Evolutionary conservation across 2,113 vertebrate species (phyloP).

Genomic region (Geococcyx californianus): DNA sequence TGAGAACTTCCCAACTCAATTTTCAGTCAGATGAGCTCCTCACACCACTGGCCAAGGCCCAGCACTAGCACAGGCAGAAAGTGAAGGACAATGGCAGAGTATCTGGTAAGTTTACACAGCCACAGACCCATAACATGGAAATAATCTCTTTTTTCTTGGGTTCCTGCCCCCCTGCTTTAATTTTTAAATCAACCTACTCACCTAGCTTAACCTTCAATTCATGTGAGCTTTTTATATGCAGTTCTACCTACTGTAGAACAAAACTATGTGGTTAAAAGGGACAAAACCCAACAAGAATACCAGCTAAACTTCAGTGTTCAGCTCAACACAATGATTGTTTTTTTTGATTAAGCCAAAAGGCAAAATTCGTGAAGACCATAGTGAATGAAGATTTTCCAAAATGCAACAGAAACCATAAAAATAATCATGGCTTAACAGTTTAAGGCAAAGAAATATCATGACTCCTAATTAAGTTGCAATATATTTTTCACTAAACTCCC

Average conservation of each 20-base stretch:
- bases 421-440: background rate
- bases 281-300: background rate
- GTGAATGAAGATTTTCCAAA: background rate
- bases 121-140: background rate
- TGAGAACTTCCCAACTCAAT: background rate
- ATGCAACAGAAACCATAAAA: background rate
- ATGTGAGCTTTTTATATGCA: background rate
- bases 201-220: background rate
- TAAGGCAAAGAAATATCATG: background rate
- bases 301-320: background rate
- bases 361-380: background rate
- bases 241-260: background rate
- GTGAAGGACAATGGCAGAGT: background rate
- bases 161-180: fast-evolving
- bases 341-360: background rate
- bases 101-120: background rate
- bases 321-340: background rate
- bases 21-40: background rate
- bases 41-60: background rate
- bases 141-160: background rate
- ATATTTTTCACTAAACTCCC: background rate
- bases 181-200: background rate
- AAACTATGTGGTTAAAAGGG: background rate
- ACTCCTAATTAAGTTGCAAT: background rate
- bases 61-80: background rate